Evolutionary conservation across 1,140 invertebrate genomes (phyloP).

Genomic region (Vollenhovia emeryi): DNA sequence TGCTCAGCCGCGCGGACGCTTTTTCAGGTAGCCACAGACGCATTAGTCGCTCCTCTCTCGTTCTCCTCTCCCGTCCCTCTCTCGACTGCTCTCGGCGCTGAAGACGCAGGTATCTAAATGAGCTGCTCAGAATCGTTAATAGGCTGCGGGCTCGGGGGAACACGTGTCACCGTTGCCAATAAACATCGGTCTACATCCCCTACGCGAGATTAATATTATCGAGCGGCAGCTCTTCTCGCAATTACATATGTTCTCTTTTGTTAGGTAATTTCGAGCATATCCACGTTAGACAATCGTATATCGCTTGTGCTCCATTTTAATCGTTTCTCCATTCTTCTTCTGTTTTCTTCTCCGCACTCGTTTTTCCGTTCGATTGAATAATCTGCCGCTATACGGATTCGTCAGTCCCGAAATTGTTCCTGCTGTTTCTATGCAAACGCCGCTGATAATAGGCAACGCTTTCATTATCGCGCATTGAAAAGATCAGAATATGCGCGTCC

Average conservation of each 20-base stretch:
- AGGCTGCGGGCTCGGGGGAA: conserved; percentile 73
- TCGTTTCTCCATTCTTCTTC: not conserved
- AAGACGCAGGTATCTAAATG: conserved; percentile 80
- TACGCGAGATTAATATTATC: conserved; percentile 23
- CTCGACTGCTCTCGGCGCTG: conserved; percentile 21
- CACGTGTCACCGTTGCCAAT: conserved; percentile 79
- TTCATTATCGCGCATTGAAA: not conserved
- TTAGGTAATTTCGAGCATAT: not conserved
- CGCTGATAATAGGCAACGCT: not conserved
- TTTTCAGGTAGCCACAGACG: conserved; percentile 86
- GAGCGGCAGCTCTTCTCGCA: not conserved
- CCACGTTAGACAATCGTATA: not conserved
- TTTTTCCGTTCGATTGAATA: not conserved
- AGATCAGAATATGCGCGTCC: not conserved
- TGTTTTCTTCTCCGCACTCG: not conserved
- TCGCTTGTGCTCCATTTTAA: not conserved
- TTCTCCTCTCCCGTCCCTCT: conserved; percentile 63
- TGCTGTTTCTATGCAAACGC: not conserved
- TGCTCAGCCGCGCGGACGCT: conserved; percentile 80
- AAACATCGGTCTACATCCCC: not conserved
- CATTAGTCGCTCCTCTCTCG: conserved; percentile 85
- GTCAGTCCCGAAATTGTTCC: not conserved
- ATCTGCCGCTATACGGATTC: not conserved
- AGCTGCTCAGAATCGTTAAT: conserved; percentile 85
- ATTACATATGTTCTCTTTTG: not conserved